phyloP scores from a whole-genome alignment of 30 jellyfish, hydroid and myxozoan genomes.

The Hydra vulgaris region DNA sequence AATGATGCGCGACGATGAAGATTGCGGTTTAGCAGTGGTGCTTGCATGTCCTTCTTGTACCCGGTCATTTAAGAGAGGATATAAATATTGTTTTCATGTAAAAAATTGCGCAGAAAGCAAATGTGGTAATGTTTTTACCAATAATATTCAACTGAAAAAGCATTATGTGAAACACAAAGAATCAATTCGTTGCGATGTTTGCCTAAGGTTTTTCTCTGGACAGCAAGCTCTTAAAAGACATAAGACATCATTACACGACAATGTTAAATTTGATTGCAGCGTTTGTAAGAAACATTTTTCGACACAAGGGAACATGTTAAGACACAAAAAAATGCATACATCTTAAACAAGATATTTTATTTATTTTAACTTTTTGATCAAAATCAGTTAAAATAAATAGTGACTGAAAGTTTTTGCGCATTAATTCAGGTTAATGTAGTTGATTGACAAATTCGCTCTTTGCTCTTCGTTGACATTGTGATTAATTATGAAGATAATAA shows the following conservation, averaged over 20 bases:
- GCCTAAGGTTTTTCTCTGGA: background rate
- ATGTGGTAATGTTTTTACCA: constrained; percentile 1
- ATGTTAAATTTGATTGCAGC: background rate
- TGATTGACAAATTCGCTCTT: background rate
- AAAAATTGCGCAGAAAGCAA: background rate
- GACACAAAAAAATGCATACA: background rate
- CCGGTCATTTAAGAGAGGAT: background rate
- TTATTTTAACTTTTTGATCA: background rate
- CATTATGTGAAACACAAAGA: background rate
- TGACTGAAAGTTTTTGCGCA: background rate
- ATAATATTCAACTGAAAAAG: background rate
- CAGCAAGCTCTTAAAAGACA: constrained; percentile 8
- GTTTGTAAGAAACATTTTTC: constrained; percentile 2
- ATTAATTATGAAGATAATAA: background rate
- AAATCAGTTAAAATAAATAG: background rate
- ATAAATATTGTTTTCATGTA: background rate
- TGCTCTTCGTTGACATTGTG: background rate
- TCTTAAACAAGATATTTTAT: background rate
- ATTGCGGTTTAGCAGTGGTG: background rate
- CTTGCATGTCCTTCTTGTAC: background rate
- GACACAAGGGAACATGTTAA: background rate
- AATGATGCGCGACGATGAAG: background rate
- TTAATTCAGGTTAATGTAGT: background rate
- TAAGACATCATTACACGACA: background rate
- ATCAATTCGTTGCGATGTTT: background rate